Evolutionary conservation across 2,888 invertebrate species (phyloP), one percentile per base, ranked within the genome.

Genomic region (Athalia cordata): DNA sequence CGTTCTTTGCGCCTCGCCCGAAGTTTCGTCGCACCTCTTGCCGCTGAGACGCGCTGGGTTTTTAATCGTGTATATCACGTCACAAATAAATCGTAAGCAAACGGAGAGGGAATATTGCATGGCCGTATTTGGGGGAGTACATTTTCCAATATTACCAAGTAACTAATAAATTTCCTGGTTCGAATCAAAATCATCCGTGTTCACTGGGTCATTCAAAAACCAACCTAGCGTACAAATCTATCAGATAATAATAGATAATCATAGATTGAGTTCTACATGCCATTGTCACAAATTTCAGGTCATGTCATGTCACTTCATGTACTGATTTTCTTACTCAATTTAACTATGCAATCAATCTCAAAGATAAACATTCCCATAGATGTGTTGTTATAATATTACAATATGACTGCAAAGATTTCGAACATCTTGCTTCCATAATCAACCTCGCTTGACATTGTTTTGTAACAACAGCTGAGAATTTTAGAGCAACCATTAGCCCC

Each of bases 101-200:
- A 49, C 8, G 4, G 4, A 29, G 3, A 55, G 6, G 29, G 9
- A 55, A 68, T 55, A 68, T 55, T 68, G 68, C 29, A 68, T 68
- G 52, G 68, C 52, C 68, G 68, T 68, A 68, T 68, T 68, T 68
- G 68, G 68, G 55, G 29, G 29, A 55, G 52, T 29, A 11, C 15
- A 29, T 68, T 68, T 29, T 8, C 68, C 68, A 43, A 68, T 29
- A 68, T 11, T 55, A 68, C 55, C 52, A 68, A 52, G 68, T 68
- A 68, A 68, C 8, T 6, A 49, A 15, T 67, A 43, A 11, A 66
- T 11, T 13, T 68, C 43, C 5, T 52, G 50, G 15, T 4, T 68
- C 6, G 43, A 52, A 55, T 5, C 29, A 15, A 50, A 52, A 68
- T 29, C 29, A 29, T 29, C 29, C 29, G 29, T 29, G 2, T 1